These are phyloP conservation scores for Mythimna impura DNA, from an alignment of 2,888 invertebrate genomes.

Conservation along the genomic window DNA sequence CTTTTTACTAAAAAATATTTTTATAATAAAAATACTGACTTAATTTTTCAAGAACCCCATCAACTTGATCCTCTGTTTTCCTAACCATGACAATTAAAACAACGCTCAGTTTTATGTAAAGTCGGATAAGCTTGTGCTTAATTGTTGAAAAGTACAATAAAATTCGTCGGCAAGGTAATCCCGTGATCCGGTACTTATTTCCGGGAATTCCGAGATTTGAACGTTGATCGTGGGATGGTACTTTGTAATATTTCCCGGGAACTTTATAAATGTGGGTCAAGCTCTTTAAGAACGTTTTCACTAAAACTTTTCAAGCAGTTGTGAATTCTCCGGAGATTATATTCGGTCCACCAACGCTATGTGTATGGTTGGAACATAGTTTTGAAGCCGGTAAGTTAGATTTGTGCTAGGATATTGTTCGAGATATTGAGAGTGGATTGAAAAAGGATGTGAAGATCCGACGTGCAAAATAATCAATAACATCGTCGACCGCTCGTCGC, in stretches of 20 bases:
- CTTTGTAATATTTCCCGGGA: conserved; percentile 56
- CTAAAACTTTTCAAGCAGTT: conserved; percentile 50
- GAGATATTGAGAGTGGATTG: neutral
- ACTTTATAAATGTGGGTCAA: conserved; percentile 62
- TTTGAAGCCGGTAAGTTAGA: conserved; percentile 28
- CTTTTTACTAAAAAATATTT: too few relatives aligned
- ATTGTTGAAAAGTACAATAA: conserved; percentile 65
- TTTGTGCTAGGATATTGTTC: neutral
- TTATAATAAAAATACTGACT: neutral
- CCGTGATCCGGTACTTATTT: conserved; percentile 60
- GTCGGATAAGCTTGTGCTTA: conserved; percentile 51
- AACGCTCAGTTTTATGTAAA: conserved; percentile 45
- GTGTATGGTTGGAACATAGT: conserved; percentile 42
- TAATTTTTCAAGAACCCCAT: conserved; percentile 17
- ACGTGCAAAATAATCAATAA: too few relatives aligned
- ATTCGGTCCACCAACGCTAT: conserved; percentile 31
- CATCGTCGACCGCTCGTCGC: too few relatives aligned
- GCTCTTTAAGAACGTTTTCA: conserved; percentile 56
- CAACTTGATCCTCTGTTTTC: conserved; percentile 29
- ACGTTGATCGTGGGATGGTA: conserved; percentile 51
- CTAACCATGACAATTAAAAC: conserved; percentile 50
- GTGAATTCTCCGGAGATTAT: conserved; percentile 39
- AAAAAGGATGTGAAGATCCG: neutral
- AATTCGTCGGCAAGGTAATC: conserved; percentile 58
- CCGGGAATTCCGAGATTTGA: conserved; percentile 61